Evolutionary conservation across 1,140 invertebrate species (phyloP), one percentile per base, ranked within the genome.

Genomic region (Penaeus japonicus): DNA sequence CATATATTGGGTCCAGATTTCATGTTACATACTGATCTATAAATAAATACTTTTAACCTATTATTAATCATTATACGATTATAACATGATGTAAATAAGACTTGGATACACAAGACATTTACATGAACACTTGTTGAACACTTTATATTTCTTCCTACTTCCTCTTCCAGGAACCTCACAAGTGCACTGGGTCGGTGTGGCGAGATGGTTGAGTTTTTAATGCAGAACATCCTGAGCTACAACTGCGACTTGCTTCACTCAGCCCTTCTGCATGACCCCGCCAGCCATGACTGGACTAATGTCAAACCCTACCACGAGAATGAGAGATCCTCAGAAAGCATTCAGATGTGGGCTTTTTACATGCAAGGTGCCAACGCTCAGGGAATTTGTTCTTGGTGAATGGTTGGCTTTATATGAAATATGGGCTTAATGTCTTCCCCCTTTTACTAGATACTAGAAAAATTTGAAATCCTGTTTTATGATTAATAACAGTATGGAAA

Each of bases 291-390:
- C 91, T 96, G 94, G 96, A 94, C 94, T 90, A 94, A 92, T 87
- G 92, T 92, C 7, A 94, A 94, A 86, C 92, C 93, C 2, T 95
- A 94, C 91, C 95, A 93, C 90, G 95, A 96, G 92, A 95, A 94
- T 15, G 95, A 96, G 90, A 92, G 95, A 47, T 96, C 95, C 2
- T 96, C 96, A 1, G 96, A 96, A 70, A 94, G 95, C 5, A 94
- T 97, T 77, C 96, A 96, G 92, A 96, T 96, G 94, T 97, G 96
- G 96, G 96, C 96, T 95, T 93, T 96, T 4, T 97, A 97, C 91
- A 96, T 97, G 95, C 94, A 96, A 93, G 95, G 96, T 95, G 92
- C 91, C 53, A 7, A n/a, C 79, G 35, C 32, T 22, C 10, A 17
- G n/a, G 7, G 2, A 24, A 20, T 20, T 24, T 17, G 7, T 24